phyloP scores from a whole-genome alignment of 2,797 vertebrate genomes.

The Sebastolobus altivelis region DNA sequence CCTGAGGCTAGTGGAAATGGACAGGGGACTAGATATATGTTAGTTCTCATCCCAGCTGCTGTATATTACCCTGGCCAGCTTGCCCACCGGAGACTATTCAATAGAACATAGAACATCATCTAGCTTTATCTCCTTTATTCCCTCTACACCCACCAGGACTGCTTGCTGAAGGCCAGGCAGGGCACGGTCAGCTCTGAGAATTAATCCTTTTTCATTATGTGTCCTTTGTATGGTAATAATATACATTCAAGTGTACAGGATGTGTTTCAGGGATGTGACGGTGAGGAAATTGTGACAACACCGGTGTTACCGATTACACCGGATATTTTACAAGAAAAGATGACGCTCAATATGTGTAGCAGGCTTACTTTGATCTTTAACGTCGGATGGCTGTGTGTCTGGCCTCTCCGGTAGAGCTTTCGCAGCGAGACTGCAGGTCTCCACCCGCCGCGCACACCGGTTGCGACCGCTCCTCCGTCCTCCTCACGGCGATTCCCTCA shows the following conservation, averaged over 20 bases:
- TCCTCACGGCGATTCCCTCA: no score
- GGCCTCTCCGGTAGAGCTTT: no score
- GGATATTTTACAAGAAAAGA: no score
- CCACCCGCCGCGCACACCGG: no score
- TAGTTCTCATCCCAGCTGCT: constrained; percentile 80
- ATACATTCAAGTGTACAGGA: constrained; percentile 16
- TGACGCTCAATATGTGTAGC: no score
- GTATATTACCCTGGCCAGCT: constrained; percentile 77
- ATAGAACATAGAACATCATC: constrained; percentile 76
- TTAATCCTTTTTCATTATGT: constrained; percentile 53
- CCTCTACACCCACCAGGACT: constrained; percentile 49
- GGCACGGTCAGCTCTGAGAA: constrained; percentile 39
- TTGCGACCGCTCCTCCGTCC: no score
- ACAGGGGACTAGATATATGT: constrained; percentile 83
- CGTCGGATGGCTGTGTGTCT: no score
- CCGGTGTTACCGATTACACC: no score
- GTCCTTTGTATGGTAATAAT: constrained; percentile 49
- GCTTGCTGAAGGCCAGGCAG: constrained; percentile 57
- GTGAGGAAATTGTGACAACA: no score
- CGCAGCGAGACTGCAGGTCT: no score
- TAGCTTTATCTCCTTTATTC: constrained; percentile 71
- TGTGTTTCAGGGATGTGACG: neutral
- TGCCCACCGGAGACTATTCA: constrained; percentile 76
- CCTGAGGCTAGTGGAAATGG: constrained; percentile 81
- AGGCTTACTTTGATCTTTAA: no score